Evolutionary conservation across 1,140 invertebrate genomes (phyloP), one percentile per base, ranked within the genome.

Genomic region (Hetaerina americana): DNA sequence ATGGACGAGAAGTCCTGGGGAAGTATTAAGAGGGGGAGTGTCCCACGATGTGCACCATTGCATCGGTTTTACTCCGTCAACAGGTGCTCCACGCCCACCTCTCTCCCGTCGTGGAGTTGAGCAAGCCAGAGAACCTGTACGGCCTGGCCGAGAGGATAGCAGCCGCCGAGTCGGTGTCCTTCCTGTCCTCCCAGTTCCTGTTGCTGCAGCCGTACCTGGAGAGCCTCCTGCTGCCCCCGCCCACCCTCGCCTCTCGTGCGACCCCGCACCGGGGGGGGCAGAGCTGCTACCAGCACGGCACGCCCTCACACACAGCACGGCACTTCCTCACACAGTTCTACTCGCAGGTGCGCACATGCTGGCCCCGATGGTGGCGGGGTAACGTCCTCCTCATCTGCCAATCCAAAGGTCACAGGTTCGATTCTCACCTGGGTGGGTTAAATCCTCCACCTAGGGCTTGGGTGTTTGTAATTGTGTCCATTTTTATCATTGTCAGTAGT

Each of bases 111-210:
- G 88, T 95, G 26, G 86, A 94, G 78, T 82, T 95, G 67, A 82
- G 81, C 10, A 86, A 88, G 73, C 83, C 88, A 5, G 89, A 92
- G 66, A 89, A 85, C 73, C 78, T 97, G 5, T 91, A 90, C 79
- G 94, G 93, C 3, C 79, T 98, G 12, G 83, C 88, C 0, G 93
- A 96, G 78, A 85, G 96, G 75, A 88, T 96, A 27, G 91, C 97
- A 5, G 96, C 92, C 0, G 90, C 95, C 0, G 96, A 98, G 82
- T 97, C 95, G 75, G 84, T 95, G 1, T 87, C 95, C 76, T 97
- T 96, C 83, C 84, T 97, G 75, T 88, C 92, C 0, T 88, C 90
- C 75, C 96, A 97, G 80, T 91, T 94, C 74, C 89, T 94, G 78
- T 85, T 88, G 68, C 81, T 98, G 0, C 90, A 91, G 73, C 86